A percentile compares a stretch with the other conserved stretches of the same genome.
Evolutionary conservation across 2,888 invertebrate genomes (phyloP).

Genomic region (Neoitamus cyanurus): DNA sequence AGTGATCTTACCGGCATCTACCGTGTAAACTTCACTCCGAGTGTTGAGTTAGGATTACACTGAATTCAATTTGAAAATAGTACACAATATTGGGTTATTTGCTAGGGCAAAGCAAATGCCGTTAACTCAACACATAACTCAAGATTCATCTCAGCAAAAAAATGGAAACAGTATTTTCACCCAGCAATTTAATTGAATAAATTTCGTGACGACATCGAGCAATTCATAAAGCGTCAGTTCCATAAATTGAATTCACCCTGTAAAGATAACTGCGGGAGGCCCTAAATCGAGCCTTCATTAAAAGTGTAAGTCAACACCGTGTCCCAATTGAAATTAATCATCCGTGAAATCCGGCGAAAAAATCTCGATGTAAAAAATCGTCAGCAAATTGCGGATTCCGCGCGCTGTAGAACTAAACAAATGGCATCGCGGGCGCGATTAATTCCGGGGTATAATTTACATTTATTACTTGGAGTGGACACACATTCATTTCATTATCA

Average conservation of each 20-base stretch:
- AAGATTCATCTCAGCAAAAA: too few species aligned
- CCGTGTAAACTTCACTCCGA: too few species aligned
- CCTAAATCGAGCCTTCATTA: background rate
- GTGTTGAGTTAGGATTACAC: too few species aligned
- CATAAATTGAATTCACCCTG: background rate
- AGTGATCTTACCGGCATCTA: too few species aligned
- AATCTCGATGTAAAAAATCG: background rate
- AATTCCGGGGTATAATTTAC: slow-evolving; percentile 32
- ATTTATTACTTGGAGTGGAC: slow-evolving; percentile 35
- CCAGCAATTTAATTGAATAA: background rate
- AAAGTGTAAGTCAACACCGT: slow-evolving; percentile 26
- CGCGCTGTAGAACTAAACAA: slow-evolving; percentile 12
- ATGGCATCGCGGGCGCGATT: slow-evolving; percentile 25
- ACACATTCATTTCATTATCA: slow-evolving; percentile 41
- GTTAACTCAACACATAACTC: too few species aligned
- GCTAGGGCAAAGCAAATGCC: too few species aligned
- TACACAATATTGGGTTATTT: too few species aligned
- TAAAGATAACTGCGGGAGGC: background rate
- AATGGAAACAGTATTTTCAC: too few species aligned
- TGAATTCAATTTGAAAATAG: too few species aligned
- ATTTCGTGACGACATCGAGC: background rate
- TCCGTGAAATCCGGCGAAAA: slow-evolving; percentile 4
- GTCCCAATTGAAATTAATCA: slow-evolving; percentile 35
- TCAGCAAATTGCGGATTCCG: slow-evolving; percentile 12
- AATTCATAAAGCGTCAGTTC: background rate